A percentile compares a stretch with the other conserved stretches of the same genome.
These are phyloP conservation scores for Naso thynnoides DNA, from an alignment of 2,797 vertebrate genomes.

Conservation along the genomic window DNA sequence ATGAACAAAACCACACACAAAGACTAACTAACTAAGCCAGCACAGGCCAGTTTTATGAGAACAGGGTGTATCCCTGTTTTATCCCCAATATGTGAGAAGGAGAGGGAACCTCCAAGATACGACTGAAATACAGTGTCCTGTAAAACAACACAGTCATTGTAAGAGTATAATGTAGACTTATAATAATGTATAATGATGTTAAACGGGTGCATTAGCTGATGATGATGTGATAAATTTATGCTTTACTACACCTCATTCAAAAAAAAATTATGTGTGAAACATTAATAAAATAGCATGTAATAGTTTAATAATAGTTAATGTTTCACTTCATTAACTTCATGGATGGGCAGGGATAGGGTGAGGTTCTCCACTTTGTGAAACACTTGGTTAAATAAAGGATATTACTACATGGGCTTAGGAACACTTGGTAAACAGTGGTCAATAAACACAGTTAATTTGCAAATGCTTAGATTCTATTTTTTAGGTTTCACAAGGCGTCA, in stretches of 20 bases:
- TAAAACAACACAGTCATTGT: slow-evolving; percentile 33
- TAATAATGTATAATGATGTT: slow-evolving; percentile 7
- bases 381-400: too few species aligned
- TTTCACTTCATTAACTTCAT: too few species aligned
- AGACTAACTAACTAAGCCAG: slow-evolving; percentile 24
- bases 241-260: neutral
- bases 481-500: too few species aligned
- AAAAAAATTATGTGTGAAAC: too few species aligned
- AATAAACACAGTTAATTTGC: too few species aligned
- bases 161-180: neutral
- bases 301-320: too few species aligned
- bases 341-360: too few species aligned
- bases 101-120: slow-evolving; percentile 24
- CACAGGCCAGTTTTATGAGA: slow-evolving; percentile 47
- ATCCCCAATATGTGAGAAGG: slow-evolving; percentile 25
- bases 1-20: slow-evolving; percentile 49
- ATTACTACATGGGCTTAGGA: too few species aligned
- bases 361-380: too few species aligned
- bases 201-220: neutral
- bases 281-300: too few species aligned
- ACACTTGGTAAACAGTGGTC: too few species aligned
- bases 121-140: slow-evolving; percentile 7
- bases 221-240: neutral
- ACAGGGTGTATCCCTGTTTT: slow-evolving; percentile 54
- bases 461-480: too few species aligned